A percentile compares a stretch with the other conserved stretches of the same genome.
Evolutionary conservation across 2,113 vertebrate species (phyloP).

Genomic region (Todiramphus saurophagus): DNA sequence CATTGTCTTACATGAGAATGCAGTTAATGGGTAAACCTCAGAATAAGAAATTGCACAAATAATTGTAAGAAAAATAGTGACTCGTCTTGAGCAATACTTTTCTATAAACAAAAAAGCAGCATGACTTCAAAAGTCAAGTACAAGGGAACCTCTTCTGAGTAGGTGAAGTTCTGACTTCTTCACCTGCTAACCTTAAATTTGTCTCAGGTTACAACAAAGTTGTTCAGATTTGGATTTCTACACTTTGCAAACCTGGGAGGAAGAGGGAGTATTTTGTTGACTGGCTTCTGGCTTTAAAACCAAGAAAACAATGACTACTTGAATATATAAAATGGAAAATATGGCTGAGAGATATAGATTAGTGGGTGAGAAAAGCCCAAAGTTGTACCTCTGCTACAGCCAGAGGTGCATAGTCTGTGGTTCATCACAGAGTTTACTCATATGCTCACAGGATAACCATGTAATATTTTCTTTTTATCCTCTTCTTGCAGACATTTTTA

Average conservation of each 20-base stretch:
- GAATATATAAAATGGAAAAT: neutral
- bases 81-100: neutral
- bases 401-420: neutral
- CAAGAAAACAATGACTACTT: neutral
- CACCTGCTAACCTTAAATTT: neutral
- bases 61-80: neutral
- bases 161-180: neutral
- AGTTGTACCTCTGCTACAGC: neutral
- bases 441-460: neutral
- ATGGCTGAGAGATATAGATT: neutral
- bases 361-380: neutral
- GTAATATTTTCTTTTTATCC: neutral
- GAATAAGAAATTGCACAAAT: neutral
- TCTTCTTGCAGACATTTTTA: slow-evolving; percentile 88
- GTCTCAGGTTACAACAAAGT: neutral
- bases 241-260: neutral
- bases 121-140: neutral
- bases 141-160: neutral
- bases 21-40: neutral
- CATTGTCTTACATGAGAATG: neutral
- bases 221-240: neutral
- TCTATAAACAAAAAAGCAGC: neutral
- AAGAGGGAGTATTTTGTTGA: neutral
- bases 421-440: neutral
- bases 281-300: neutral